phyloP scores from a whole-genome alignment of 2,797 vertebrate species.

The Cyprinella venusta region DNA sequence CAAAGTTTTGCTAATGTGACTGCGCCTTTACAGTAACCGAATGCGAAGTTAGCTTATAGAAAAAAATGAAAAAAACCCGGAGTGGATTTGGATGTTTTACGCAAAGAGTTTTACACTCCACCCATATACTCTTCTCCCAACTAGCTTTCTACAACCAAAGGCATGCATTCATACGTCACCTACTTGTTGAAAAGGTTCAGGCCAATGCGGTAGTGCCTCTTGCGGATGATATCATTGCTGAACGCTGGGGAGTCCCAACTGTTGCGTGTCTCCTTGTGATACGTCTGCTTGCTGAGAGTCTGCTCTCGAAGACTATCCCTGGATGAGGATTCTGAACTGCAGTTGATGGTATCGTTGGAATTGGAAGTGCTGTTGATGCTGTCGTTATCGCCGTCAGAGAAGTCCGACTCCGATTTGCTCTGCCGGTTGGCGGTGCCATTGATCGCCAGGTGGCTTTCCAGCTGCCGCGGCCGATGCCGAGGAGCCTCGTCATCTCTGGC shows the following conservation, averaged over 20 bases:
- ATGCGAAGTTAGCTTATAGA: not conserved
- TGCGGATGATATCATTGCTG: slow-evolving; percentile 96
- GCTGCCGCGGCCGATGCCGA: slow-evolving; percentile 80
- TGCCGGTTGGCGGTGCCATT: slow-evolving; percentile 92
- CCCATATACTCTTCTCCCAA: not conserved
- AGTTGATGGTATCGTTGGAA: slow-evolving; percentile 97
- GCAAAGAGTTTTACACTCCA: not conserved
- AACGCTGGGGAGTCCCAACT: slow-evolving; percentile 99
- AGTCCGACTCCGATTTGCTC: slow-evolving; percentile 97
- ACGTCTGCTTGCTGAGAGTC: slow-evolving; percentile 95
- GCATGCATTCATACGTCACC: slow-evolving; percentile 62
- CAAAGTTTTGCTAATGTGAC: not conserved
- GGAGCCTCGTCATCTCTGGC: slow-evolving; percentile 84
- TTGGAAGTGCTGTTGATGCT: slow-evolving; percentile 98
- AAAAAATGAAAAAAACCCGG: not conserved
- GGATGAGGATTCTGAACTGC: slow-evolving; percentile 96
- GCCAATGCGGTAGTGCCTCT: slow-evolving; percentile 95
- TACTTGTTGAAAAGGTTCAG: slow-evolving; percentile 99
- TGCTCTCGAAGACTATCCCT: slow-evolving; percentile 95
- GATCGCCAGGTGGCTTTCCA: slow-evolving; percentile 91
- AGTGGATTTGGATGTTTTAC: not conserved
- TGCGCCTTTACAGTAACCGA: not conserved
- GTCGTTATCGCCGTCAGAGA: slow-evolving; percentile 96
- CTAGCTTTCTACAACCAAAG: slow-evolving; percentile 12
- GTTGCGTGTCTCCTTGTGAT: slow-evolving; percentile 97